A percentile compares a stretch with the other conserved stretches of the same genome.
Conservation (phyloP, 2,113 vertebrate species). For the Erythrocebus patas region DNA sequence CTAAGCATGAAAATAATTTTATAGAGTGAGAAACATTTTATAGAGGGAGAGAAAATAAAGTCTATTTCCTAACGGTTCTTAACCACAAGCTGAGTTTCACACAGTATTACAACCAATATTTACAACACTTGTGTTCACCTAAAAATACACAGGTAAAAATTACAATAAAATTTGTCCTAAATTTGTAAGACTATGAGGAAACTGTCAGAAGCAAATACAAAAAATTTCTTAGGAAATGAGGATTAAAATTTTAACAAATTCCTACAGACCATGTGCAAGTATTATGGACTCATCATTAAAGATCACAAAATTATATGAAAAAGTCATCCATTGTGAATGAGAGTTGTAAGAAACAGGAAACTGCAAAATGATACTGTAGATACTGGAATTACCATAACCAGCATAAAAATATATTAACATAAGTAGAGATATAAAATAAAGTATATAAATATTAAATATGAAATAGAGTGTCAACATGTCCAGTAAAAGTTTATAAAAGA, state of each 20-base stretch:
- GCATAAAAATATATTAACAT: background rate
- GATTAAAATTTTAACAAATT: background rate
- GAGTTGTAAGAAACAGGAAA: background rate
- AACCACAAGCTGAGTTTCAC: background rate
- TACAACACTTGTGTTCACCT: background rate
- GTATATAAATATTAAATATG: background rate
- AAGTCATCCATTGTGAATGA: background rate
- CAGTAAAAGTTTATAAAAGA: background rate
- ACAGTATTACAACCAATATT: background rate
- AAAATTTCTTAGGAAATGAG: background rate
- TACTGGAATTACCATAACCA: background rate
- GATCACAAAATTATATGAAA: background rate
- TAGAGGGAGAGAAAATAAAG: background rate
- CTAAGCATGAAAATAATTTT: background rate
- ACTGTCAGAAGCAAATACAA: background rate
- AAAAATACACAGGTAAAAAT: background rate
- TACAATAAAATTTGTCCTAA: background rate
- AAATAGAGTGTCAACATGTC: background rate
- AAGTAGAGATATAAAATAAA: background rate
- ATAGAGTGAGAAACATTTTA: background rate
- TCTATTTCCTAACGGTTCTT: background rate
- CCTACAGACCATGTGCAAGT: background rate
- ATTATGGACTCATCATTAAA: background rate
- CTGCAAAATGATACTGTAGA: background rate
- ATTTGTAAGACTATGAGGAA: background rate